Evolutionary conservation across 2,888 invertebrate genomes (phyloP).

Genomic region (Polymixis flavicincta): DNA sequence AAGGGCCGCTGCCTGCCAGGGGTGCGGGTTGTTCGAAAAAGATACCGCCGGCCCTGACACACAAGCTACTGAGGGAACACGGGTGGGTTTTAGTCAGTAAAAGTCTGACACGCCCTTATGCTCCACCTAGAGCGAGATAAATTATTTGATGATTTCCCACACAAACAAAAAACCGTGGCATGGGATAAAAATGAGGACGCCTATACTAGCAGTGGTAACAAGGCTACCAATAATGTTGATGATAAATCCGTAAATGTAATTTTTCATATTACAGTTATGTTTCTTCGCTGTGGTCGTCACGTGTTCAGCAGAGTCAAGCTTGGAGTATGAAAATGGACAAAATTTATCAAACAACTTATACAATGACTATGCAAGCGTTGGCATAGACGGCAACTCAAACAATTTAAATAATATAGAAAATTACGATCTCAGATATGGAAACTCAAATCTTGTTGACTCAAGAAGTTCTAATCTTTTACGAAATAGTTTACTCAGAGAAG

Average conservation of each 20-base stretch:
- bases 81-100: too few relatives aligned
- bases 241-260: neutral
- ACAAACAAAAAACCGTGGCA: neutral
- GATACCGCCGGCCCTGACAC: too few relatives aligned
- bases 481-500: conserved; percentile 12
- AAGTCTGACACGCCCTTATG: too few relatives aligned
- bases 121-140: too few relatives aligned
- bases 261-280: conserved; percentile 14
- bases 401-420: too few relatives aligned
- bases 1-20: too few relatives aligned
- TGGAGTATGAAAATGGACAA: neutral
- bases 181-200: neutral
- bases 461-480: neutral
- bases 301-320: conserved; percentile 1
- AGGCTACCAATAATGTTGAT: neutral
- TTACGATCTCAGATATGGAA: neutral
- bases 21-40: too few relatives aligned
- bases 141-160: too few relatives aligned
- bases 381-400: neutral
- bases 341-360: neutral
- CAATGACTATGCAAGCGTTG: neutral
- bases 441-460: conserved; percentile 4
- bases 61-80: too few relatives aligned
- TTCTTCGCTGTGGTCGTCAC: conserved; percentile 9
- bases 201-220: too few relatives aligned